Evolutionary conservation across 1,140 invertebrate species (phyloP), one percentile per base, ranked within the genome.

Genomic region (Mactra quadrangularis): DNA sequence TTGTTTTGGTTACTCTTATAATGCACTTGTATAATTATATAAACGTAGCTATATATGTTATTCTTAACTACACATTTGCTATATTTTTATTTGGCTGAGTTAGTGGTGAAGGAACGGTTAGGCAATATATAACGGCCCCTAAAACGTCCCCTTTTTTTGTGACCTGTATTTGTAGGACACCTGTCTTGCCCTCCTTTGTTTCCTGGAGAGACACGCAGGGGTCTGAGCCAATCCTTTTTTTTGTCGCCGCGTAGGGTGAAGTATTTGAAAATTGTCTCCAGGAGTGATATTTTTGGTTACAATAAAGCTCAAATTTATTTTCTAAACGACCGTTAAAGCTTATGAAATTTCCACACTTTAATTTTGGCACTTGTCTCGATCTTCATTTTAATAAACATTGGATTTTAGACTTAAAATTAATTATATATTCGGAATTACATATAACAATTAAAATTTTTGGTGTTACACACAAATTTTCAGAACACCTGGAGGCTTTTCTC

Each of bases 121-220:
- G 7, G 38, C 15, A 41, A 7, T 22, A 25, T 7, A 60, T 1
- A 13, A 33, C 9, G 38, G 45, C 71, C 71, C 55, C 1, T 17
- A 72, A 50, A 52, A 72, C 9, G 53, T 33, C 52, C 71, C 31
- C 53, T 74, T 41, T 41, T 41, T 41, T 41, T 41, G 6, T 41
- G 38, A 15, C 38, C 15, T 41, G 15, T 41, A 41, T 22, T n/a
- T 64, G 57, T 77, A 64, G 55, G 45, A 64, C 76, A 57, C 60
- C 76, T 78, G 76, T 66, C 62, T 78, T 66, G 60, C 76, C 76
- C 60, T 64, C 59, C 76, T 64, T 50, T 55, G 1, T 25, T 13
- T 68, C 29, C 0, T 29, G 76, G 76, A 78, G 76, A 78, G 76
- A 78, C 76, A 78, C 47, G 76, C 76, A 78, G 76, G 60, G 76